These are phyloP conservation scores for Oxyscelio sp. DNA, from an alignment of 2,888 invertebrate species.

Conservation along the genomic window DNA sequence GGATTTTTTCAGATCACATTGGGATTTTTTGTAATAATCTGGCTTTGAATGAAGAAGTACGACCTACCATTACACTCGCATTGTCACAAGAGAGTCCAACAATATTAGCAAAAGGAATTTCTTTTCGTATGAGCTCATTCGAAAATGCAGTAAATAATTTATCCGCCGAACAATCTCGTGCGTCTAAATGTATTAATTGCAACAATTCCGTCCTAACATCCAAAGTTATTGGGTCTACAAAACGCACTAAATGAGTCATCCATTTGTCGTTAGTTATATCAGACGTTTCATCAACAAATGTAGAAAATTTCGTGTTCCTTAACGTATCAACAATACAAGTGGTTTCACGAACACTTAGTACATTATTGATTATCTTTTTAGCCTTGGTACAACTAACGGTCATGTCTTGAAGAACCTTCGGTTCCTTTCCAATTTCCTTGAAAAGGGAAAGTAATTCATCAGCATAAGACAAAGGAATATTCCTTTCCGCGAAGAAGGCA, in stretches of 20 bases:
- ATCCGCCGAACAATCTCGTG: conserved; percentile 19
- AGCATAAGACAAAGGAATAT: too few species aligned
- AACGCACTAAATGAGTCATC: conserved; percentile 7
- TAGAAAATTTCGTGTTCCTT: conserved; percentile 15
- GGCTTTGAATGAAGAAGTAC: conserved; percentile 1
- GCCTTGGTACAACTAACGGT: too few species aligned
- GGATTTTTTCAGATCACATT: neutral
- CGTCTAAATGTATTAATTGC: conserved; percentile 28
- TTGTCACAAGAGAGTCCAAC: conserved; percentile 22
- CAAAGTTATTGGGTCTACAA: neutral
- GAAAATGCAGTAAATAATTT: conserved; percentile 18
- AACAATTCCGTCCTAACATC: neutral
- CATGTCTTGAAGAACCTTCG: too few species aligned
- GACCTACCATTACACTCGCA: neutral
- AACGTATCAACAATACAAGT: neutral
- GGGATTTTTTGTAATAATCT: neutral
- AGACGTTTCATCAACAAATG: conserved; percentile 29
- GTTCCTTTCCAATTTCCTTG: too few species aligned
- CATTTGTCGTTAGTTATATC: conserved; percentile 48
- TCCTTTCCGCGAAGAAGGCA: too few species aligned
- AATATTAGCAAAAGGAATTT: conserved; percentile 29
- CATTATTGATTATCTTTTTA: neutral
- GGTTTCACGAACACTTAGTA: neutral
- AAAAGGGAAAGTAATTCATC: too few species aligned
- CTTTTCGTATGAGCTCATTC: neutral